phyloP scores from a whole-genome alignment of 1,140 invertebrate species.

The Micrasema minimum region DNA sequence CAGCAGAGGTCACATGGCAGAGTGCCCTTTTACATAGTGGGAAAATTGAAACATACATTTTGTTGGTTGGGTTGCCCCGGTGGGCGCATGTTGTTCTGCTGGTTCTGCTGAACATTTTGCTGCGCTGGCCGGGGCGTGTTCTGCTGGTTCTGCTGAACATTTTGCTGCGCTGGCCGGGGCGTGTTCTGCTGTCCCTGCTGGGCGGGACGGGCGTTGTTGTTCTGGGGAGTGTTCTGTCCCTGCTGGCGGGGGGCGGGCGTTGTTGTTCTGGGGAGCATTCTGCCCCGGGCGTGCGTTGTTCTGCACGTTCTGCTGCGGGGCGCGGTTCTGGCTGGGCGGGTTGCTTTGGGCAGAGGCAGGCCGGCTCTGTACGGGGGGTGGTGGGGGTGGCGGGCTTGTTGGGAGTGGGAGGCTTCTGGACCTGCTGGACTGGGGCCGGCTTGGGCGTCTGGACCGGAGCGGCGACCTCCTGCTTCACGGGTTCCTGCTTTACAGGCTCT shows the following conservation, averaged over 20 bases:
- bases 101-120: no score
- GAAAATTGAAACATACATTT: conserved; percentile 29
- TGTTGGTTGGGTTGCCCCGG: conserved; percentile 29
- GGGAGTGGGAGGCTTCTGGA: conserved; percentile 12
- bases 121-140: no score
- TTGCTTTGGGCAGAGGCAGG: conserved; percentile 19
- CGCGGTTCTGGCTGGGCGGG: neutral
- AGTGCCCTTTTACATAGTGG: no score
- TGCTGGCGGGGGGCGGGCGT: neutral
- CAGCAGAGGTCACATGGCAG: no score
- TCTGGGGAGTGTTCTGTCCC: conserved; percentile 19
- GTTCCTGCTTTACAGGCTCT: conserved; percentile 8
- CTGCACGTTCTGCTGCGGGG: conserved; percentile 11
- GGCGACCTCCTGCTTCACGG: neutral
- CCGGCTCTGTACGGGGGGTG: conserved; percentile 29
- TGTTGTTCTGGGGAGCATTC: conserved; percentile 18
- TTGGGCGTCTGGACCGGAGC: neutral
- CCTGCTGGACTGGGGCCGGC: neutral
- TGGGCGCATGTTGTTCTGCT: conserved; percentile 23
- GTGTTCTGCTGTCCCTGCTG: conserved; percentile 13
- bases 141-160: neutral
- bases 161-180: conserved; percentile 10
- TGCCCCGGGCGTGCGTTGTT: conserved; percentile 8
- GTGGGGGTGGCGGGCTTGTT: neutral
- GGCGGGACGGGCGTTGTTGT: conserved; percentile 3